A percentile compares a stretch with the other conserved stretches of the same genome.
Evolutionary conservation across 2,888 invertebrate species (phyloP).

Genomic region (Geophilus truncorum): DNA sequence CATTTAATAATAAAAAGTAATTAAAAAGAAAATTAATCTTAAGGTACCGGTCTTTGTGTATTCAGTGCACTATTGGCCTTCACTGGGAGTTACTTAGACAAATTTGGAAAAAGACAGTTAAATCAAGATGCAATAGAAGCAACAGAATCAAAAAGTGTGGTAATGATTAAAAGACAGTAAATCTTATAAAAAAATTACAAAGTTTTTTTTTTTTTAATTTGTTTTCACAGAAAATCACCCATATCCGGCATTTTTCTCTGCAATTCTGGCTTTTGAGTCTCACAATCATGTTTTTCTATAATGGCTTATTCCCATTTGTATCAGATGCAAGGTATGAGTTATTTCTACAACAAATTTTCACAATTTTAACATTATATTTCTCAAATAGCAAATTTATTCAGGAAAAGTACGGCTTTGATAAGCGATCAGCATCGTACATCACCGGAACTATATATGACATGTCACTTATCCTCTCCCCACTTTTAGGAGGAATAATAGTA

Average conservation of each 20-base stretch:
- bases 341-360: background rate
- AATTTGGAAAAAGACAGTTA: conserved; percentile 39
- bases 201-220: conserved; percentile 30
- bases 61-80: conserved; percentile 49
- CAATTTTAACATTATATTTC: background rate
- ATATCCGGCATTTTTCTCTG: conserved; percentile 46
- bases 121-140: background rate
- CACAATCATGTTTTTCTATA: conserved; percentile 51
- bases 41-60: conserved; percentile 49
- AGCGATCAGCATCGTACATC: conserved; percentile 45
- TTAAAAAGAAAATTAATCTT: background rate
- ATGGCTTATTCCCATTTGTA: conserved; percentile 51
- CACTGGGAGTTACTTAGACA: conserved; percentile 47
- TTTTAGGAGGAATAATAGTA: conserved; percentile 49
- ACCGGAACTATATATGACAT: conserved; percentile 50
- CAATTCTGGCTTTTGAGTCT: conserved; percentile 48
- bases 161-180: background rate
- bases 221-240: conserved; percentile 46
- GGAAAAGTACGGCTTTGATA: conserved; percentile 44
- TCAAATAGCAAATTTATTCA: conserved; percentile 47
- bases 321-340: conserved; percentile 48
- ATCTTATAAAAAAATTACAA: background rate
- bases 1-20: background rate
- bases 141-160: background rate
- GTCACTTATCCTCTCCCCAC: conserved; percentile 49